phyloP scores from a whole-genome alignment of 2,113 vertebrate genomes.

The Larimichthys crocea region DNA sequence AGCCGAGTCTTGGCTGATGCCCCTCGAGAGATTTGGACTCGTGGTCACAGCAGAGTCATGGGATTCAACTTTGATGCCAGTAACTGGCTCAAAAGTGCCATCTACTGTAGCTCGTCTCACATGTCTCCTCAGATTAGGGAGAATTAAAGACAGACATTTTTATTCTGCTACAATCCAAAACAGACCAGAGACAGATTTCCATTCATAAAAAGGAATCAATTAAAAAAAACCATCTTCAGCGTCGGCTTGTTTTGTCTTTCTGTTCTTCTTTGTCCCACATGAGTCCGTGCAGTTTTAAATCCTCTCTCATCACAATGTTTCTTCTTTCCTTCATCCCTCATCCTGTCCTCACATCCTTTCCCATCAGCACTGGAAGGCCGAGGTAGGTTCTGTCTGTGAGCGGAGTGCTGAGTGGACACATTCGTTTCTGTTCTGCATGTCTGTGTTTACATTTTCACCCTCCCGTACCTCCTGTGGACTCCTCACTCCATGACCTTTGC shows the following conservation, averaged over 20 bases:
- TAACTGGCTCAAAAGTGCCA: slow-evolving; percentile 3
- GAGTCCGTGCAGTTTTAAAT: slow-evolving; percentile 38
- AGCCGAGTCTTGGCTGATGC: slow-evolving; percentile 8
- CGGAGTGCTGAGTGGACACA: slow-evolving; percentile 59
- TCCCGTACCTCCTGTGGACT: neutral
- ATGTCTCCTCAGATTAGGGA: neutral
- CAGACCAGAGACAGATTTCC: neutral
- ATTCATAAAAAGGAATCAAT: neutral
- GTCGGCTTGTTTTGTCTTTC: slow-evolving; percentile 13
- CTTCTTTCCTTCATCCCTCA: slow-evolving; percentile 65
- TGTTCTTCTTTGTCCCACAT: slow-evolving; percentile 21
- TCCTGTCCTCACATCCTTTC: slow-evolving; percentile 60
- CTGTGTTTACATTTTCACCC: slow-evolving; percentile 19
- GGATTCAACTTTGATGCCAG: neutral
- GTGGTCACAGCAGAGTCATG: slow-evolving; percentile 31
- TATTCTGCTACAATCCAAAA: neutral
- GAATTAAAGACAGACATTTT: slow-evolving; percentile 2
- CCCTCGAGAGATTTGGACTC: slow-evolving; percentile 3
- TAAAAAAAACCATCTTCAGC: neutral
- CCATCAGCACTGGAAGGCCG: slow-evolving; percentile 92
- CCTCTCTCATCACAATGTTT: slow-evolving; percentile 69
- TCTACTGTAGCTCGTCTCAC: slow-evolving; percentile 5
- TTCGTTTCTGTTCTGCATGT: slow-evolving; percentile 62
- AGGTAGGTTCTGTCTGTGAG: slow-evolving; percentile 85
- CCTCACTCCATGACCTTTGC: slow-evolving; percentile 16